phyloP scores from a whole-genome alignment of 2,113 vertebrate species.

The Brachyhypopomus occidentalis region DNA sequence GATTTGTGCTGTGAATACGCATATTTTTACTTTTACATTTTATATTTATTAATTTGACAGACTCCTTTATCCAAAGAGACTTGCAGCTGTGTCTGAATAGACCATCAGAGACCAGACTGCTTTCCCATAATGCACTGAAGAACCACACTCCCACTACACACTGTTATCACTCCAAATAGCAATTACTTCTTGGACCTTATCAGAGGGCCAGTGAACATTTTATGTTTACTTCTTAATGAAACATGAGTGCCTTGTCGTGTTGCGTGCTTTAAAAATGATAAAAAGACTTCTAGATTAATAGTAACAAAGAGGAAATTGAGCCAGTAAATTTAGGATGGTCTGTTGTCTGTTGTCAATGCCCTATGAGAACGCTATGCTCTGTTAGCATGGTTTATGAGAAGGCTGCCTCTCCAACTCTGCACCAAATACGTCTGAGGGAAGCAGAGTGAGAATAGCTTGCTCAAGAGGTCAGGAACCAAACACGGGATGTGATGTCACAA shows the following conservation, averaged over 20 bases:
- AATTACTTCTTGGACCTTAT: slow-evolving; percentile 4
- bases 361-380: background rate
- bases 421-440: no score
- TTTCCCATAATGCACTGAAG: background rate
- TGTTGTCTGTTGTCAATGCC: background rate
- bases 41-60: no score
- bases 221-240: background rate
- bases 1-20: no score
- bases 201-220: background rate
- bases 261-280: background rate
- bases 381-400: no score
- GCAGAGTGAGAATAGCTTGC: no score
- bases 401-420: no score
- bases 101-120: background rate
- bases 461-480: no score
- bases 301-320: background rate
- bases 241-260: background rate
- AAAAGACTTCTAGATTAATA: slow-evolving; percentile 5
- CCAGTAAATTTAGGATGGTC: background rate
- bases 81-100: background rate
- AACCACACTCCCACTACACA: background rate
- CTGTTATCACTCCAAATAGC: background rate
- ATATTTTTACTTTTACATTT: no score
- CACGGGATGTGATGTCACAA: no score
- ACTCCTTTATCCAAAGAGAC: no score